These are phyloP conservation scores for Epirrhoe tristata DNA, from an alignment of 2,888 invertebrate species.

Conservation along the genomic window DNA sequence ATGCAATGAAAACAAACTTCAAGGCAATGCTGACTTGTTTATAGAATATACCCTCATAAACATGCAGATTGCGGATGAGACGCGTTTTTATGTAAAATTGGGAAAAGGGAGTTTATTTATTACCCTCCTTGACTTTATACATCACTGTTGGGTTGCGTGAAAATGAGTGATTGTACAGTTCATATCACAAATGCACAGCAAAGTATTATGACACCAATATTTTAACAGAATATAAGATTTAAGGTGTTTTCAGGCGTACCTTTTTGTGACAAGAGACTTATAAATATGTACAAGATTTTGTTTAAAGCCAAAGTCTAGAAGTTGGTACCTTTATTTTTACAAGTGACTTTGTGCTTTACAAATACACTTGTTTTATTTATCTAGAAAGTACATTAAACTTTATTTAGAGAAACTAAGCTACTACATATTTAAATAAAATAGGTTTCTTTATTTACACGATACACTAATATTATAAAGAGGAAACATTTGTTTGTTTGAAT, in stretches of 20 bases:
- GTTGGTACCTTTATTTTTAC: no score
- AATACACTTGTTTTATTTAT: no score
- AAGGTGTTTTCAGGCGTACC: neutral
- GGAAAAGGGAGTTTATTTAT: conserved; percentile 82
- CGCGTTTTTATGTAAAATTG: conserved; percentile 83
- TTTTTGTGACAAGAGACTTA: neutral
- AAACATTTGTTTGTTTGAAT: no score
- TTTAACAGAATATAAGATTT: neutral
- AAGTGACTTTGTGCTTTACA: no score
- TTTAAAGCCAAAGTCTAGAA: no score
- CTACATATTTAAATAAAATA: no score
- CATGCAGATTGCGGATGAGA: conserved; percentile 85
- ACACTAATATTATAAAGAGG: no score
- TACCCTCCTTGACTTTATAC: conserved; percentile 78
- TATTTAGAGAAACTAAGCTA: no score
- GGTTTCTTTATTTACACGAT: no score
- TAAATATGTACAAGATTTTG: neutral
- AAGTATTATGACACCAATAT: neutral
- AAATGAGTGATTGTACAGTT: conserved; percentile 67
- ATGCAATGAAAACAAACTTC: conserved; percentile 27
- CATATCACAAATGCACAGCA: conserved; percentile 56
- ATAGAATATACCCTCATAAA: conserved; percentile 85
- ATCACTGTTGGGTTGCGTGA: conserved; percentile 64
- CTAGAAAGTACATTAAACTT: no score
- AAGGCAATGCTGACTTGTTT: conserved; percentile 70